These are phyloP conservation scores for Emys orbicularis DNA, from an alignment of 2,797 vertebrate genomes.

Conservation along the genomic window DNA sequence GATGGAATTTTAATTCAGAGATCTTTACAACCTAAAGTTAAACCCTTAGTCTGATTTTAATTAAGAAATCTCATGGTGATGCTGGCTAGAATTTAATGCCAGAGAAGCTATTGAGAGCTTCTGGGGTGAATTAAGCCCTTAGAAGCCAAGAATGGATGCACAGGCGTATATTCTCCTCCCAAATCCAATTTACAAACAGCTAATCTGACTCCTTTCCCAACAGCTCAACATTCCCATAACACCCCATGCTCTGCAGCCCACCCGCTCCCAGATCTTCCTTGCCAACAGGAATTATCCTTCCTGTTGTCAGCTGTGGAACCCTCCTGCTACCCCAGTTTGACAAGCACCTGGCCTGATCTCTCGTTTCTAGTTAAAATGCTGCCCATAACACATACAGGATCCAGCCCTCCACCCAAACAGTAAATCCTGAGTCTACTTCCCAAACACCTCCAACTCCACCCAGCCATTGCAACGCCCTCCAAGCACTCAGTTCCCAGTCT, in stretches of 20 bases:
- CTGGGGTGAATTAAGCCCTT: neutral
- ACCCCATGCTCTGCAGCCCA: neutral
- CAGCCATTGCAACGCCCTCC: neutral
- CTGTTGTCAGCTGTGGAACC: neutral
- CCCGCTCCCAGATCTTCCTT: neutral
- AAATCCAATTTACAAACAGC: neutral
- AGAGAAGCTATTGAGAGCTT: neutral
- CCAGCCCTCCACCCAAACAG: neutral
- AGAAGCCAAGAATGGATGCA: neutral
- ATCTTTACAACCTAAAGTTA: neutral
- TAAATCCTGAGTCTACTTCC: neutral
- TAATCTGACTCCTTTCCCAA: neutral
- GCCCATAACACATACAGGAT: neutral
- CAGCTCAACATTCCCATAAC: neutral
- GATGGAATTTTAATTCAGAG: neutral
- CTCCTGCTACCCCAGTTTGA: neutral
- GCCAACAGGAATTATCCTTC: neutral
- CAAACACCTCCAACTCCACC: neutral
- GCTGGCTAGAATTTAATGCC: neutral
- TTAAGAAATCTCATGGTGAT: neutral
- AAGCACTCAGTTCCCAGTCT: neutral
- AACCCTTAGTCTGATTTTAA: neutral
- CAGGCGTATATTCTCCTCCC: neutral
- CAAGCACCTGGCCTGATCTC: neutral
- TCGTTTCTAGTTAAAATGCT: neutral